These are phyloP conservation scores for Leptopilina syphax DNA, from an alignment of 2,888 invertebrate species.

Conservation along the genomic window DNA sequence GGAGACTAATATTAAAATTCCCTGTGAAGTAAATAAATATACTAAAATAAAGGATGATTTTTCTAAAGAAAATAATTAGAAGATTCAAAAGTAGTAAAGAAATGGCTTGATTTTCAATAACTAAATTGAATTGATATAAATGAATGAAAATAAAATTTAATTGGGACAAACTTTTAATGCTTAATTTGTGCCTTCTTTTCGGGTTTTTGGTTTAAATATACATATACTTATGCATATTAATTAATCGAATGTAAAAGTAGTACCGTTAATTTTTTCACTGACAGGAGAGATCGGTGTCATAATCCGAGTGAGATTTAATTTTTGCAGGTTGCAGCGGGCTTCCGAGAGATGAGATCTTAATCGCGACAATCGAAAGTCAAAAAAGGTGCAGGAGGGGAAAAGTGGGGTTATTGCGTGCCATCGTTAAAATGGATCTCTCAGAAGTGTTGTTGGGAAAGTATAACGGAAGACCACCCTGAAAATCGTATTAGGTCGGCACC, in stretches of 20 bases:
- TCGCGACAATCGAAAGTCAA: slow-evolving; percentile 46
- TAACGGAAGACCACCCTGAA: slow-evolving; percentile 64
- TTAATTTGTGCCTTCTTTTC: background rate
- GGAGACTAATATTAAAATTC: no score
- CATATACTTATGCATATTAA: background rate
- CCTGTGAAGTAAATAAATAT: no score
- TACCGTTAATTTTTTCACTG: slow-evolving; percentile 12
- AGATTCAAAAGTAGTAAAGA: no score
- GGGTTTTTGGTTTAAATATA: no score
- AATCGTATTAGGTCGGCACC: slow-evolving; percentile 66
- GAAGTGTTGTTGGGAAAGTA: slow-evolving; percentile 28
- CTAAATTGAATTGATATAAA: background rate
- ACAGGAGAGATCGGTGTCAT: slow-evolving; percentile 15
- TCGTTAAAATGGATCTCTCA: slow-evolving; percentile 43
- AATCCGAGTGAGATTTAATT: slow-evolving; percentile 34
- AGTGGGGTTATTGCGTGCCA: background rate
- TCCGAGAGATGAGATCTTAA: slow-evolving; percentile 48
- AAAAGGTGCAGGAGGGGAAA: slow-evolving; percentile 38
- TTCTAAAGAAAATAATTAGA: no score
- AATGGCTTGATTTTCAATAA: background rate
- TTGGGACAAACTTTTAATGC: background rate
- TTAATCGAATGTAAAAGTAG: background rate
- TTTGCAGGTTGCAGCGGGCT: slow-evolving; percentile 25
- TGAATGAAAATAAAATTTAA: slow-evolving; percentile 1
- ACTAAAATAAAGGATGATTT: no score